Evolutionary conservation across 2,797 vertebrate genomes (phyloP), one percentile per base, ranked within the genome.

Genomic region (Hoplostethus mediterraneus): DNA sequence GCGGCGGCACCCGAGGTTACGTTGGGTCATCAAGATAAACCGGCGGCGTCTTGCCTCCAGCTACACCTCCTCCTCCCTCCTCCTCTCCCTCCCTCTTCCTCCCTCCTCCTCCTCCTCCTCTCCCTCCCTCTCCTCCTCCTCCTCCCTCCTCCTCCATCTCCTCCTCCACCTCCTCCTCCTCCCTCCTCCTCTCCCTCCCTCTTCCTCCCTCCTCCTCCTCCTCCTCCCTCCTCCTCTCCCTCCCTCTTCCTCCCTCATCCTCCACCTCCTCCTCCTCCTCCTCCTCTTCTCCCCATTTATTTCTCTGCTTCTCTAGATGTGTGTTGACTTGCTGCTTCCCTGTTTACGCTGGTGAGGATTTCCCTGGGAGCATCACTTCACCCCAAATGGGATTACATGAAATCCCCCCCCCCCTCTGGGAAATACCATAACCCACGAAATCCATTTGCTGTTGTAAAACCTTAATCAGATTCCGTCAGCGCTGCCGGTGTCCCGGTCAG

Each of bases 311-410:
- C 33, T 80, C 16, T 53, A 48, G 12, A 25, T 71, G 67, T 45
- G 49, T 81, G 59, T 76, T 73, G 60, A 47, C 71, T 67, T 2
- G 44, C 21, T 61, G 66, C 52, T 40, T 85, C 13, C 25, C 59
- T 48, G 71, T 87, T 80, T 67, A 47, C 51, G 61, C 63, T 68
- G 55, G 53, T 2, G 30, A 86, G 75, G 78, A 68, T 84, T 85
- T 90, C 62, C 82, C 88, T 75, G 9, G 58, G 53, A 87, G 82
- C 79, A 38, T 77, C 73, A 70, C 76, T 75, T 82, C 77, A 69
- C 73, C 80, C 84, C 78, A 87, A 89, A 91, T 84, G 73, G 86
- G 89, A 91, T 91, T 91, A 92, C 89, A 90, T 65, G 63, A 81
- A 84, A 89, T 90, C 91, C 87, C 84, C 85, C 54, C 48, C 17